Conservation (phyloP, 2,888 invertebrate genomes). For the Eupithecia centaureata region DNA sequence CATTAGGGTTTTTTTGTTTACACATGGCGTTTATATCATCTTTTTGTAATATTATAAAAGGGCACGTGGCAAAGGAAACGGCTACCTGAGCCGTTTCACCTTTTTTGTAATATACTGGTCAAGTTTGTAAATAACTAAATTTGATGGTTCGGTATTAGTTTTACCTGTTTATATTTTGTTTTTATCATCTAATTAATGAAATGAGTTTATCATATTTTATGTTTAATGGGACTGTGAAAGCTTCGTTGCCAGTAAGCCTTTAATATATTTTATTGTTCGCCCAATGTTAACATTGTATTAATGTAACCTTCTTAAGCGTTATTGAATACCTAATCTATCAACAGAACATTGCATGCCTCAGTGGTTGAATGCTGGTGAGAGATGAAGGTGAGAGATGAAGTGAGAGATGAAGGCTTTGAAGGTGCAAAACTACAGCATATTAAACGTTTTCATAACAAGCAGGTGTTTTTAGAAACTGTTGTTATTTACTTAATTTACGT, state of each 20-base stretch:
- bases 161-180: neutral
- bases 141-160: constrained; percentile 10
- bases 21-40: constrained; percentile 51
- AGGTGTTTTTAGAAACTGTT: neutral
- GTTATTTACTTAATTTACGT: neutral
- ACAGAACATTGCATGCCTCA: neutral
- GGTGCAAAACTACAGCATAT: neutral
- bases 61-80: constrained; percentile 65
- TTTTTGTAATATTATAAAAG: constrained; percentile 49
- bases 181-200: neutral
- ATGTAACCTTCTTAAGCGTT: neutral
- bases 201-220: neutral
- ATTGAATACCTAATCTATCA: neutral
- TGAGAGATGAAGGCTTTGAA: too few relatives aligned
- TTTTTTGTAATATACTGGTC: constrained; percentile 37
- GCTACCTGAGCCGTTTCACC: constrained; percentile 44
- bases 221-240: too few relatives aligned
- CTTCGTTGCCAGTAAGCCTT: neutral
- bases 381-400: neutral
- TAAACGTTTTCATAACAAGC: neutral
- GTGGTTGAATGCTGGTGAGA: neutral
- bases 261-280: neutral
- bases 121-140: constrained; percentile 15
- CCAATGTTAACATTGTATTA: too few relatives aligned
- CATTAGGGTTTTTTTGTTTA: constrained; percentile 46